Evolutionary conservation across 2,113 vertebrate species (phyloP).

Genomic region (Scomber japonicus): DNA sequence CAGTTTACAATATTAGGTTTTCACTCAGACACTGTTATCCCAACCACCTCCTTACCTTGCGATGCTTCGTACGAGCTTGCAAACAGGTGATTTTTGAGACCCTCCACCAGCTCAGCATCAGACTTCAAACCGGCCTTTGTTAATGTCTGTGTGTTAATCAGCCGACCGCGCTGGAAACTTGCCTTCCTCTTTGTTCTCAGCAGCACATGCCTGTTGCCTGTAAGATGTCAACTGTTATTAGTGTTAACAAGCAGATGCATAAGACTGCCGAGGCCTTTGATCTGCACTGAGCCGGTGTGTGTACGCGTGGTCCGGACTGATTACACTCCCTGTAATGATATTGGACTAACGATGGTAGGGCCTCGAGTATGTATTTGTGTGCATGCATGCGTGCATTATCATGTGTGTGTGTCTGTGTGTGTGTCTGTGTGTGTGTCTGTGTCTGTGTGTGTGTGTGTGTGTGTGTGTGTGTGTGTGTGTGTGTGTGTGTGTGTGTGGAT

Average conservation of each 20-base stretch:
- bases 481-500: not conserved
- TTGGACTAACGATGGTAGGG: slow-evolving; percentile 46
- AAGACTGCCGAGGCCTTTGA: slow-evolving; percentile 60
- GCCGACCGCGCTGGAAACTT: slow-evolving; percentile 17
- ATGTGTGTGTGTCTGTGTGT: not conserved
- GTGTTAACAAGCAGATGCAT: slow-evolving; percentile 65
- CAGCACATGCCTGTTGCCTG: slow-evolving; percentile 30
- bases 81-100: not conserved
- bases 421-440: not conserved
- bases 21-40: not conserved
- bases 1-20: not conserved
- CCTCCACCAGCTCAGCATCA: not conserved
- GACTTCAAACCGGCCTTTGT: not conserved
- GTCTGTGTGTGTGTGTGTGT: not conserved
- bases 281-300: slow-evolving; percentile 21
- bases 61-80: not conserved
- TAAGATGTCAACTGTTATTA: slow-evolving; percentile 61
- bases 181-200: slow-evolving; percentile 52
- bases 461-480: not conserved
- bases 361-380: not conserved
- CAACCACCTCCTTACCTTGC: too few relatives aligned
- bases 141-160: slow-evolving; percentile 11
- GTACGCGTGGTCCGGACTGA: slow-evolving; percentile 40
- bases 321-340: slow-evolving; percentile 49
- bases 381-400: slow-evolving; percentile 11